Base-by-base conservation (phyloP, 2,888 invertebrate species). In the Nymphalis urticae region DNA sequence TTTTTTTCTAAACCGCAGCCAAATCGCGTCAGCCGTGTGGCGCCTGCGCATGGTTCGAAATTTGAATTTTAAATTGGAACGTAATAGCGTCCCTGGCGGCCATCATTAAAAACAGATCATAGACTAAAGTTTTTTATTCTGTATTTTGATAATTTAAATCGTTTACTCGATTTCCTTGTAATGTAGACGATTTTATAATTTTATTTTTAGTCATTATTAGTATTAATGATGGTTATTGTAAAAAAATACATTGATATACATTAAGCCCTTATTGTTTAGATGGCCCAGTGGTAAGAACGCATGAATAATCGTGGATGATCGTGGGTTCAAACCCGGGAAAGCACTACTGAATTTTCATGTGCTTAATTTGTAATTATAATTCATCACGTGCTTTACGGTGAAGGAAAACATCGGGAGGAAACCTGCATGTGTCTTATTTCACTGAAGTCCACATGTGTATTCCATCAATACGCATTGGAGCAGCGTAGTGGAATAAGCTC, bases 91-190 rank as follows among this genome's bases (percentile, higher is more conserved):
- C 76, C 76, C 85, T 81, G 78, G 82, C 88, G 84, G 86, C 85
- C 85, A 77, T 81, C 81, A 89, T 89, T 89, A 89, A 86, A 89
- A 89, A 87, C 87, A 88, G 86, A 89, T 89, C 89, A 89, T 87
- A 88, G 87, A 83, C 68, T 74, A 73, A 66, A 72, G 56, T 67
- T 72, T 73, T 72, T 79, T 81, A 64, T 70, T 63, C 32, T 67
- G 53, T 54, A 58, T 42, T 80, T 76, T 79, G 79, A 81, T 82
- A 84, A 85, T 84, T 85, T 81, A 82, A 77, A 81, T 70, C 80
- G 81, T 78, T 83, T 82, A 81, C 72, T 74, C 74, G 76, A 78
- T 80, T 80, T 79, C 75, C 76, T 78, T 78, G 77, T 81, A 79
- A 82, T 56, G 54, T 82, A 72, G 69, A 56, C 65, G 58, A 64